Evolutionary conservation across 2,113 vertebrate genomes (phyloP), one percentile per base, ranked within the genome.

Genomic region (Oreochromis spilurus): DNA sequence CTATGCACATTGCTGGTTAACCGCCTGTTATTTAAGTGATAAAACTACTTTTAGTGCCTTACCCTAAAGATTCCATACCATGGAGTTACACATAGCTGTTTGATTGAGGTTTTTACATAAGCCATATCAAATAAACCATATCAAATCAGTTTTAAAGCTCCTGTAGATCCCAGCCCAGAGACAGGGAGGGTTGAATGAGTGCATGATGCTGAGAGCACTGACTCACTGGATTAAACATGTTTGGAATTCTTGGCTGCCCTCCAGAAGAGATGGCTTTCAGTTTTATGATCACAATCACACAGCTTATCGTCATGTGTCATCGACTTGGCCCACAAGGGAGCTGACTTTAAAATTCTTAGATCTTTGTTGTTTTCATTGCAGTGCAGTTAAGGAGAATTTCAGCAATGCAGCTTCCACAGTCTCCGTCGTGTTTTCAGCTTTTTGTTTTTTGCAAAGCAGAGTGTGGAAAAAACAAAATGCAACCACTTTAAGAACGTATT

Each of bases 261-360:
- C 85, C 82, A 86, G 38, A 26, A 72, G 84, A 45, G 79, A 82
- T 80, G 84, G 83, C 72, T 89, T 89, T 87, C 29, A 84, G 84
- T 90, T 93, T 89, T 79, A 87, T 75, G 80, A 89, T 88, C 80
- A 62, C 62, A 89, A 79, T 86, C 89, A 81, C 86, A 70, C 60
- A 83, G 88, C 54, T 81, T 81, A 79, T 84, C 87, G 84, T 88
- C 38, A 8, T 62, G 29, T 88, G 83, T 90, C 87, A 89, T 86
- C 85, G 57, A 52, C 36, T 83, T 62, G 62, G 84, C 89, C 72
- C 65, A 40, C 36, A 53, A 65, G 60, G 65, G 16, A 4, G 24
- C 58, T 77, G 19, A n/a, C 80, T 70, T 81, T 36, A 10, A 78
- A 88, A 88, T 82, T 87, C 55, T 55, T 84, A 86, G 24, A 54